Evolutionary conservation across 2,797 vertebrate species (phyloP).

Genomic region (Etheostoma perlongum): DNA sequence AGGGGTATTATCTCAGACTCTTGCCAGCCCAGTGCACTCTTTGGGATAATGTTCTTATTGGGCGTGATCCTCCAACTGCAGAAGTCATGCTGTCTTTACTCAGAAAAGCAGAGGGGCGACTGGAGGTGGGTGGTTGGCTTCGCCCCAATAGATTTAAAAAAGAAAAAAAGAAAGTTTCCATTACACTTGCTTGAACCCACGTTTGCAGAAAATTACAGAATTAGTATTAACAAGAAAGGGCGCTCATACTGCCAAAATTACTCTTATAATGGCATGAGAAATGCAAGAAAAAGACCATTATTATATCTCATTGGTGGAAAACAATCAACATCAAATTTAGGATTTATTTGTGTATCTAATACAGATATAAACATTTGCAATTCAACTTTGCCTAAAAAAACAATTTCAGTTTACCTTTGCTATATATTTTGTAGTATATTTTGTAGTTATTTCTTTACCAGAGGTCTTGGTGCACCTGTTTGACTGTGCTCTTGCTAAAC

Average conservation of each 20-base stretch:
- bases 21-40: slow-evolving; percentile 87
- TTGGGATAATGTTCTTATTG: slow-evolving; percentile 90
- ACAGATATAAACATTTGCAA: neutral
- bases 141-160: slow-evolving; percentile 66
- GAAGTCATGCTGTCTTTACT: slow-evolving; percentile 89
- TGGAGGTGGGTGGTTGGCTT: slow-evolving; percentile 76
- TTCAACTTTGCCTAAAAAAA: neutral
- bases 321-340: neutral
- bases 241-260: slow-evolving; percentile 32
- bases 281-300: slow-evolving; percentile 4
- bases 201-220: slow-evolving; percentile 58
- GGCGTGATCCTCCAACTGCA: slow-evolving; percentile 86
- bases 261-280: slow-evolving; percentile 23
- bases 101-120: slow-evolving; percentile 79
- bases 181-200: slow-evolving; percentile 63
- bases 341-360: neutral
- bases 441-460: neutral
- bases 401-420: neutral
- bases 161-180: slow-evolving; percentile 50
- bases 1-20: slow-evolving; percentile 85
- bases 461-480: slow-evolving; percentile 43
- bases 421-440: slow-evolving; percentile 1
- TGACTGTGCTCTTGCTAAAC: slow-evolving; percentile 39
- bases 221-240: slow-evolving; percentile 38
- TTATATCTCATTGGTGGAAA: slow-evolving; percentile 6